Evolutionary conservation across 2,113 vertebrate genomes (phyloP), one percentile per base, ranked within the genome.

Genomic region (Nannospalax galili): DNA sequence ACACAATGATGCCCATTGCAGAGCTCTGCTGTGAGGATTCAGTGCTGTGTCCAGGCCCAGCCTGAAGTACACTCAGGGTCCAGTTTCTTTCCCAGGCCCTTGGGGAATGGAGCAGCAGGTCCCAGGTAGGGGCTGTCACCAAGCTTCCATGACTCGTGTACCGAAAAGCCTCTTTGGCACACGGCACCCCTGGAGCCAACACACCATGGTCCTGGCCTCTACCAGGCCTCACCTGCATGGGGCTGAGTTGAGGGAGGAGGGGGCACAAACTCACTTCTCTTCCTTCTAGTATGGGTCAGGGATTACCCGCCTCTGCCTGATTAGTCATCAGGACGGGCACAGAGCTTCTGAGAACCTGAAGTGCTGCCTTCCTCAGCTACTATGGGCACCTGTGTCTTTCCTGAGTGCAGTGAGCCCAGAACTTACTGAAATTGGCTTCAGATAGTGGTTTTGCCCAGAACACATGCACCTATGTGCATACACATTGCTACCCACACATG

Each of bases 401-500:
- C 26, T 1, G 32, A 87, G 40, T 82, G 24, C 37, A 80, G 52
- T 5, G 40, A 74, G 24, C 45, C 37, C 73, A 2, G 40, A 15
- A 22, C 64, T 40, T 90, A 81, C 88, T 32, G 12, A 74, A 60
- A 42, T 56, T 30, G 37, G 40, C 79, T 60, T 56, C 7, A 1
- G 32, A 30, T 32, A 1, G 45, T 6, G 5, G 67, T 42, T 65
- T 58, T n/a, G 52, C 3, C 11, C 37, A 52, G 19, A 56, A 64
- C 86, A 64, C 24, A 9, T 40, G 1, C 0, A 26, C 10, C 2
- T 5, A 12, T 30, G 19, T 1, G 1, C 60, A 8, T 26, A 19
- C 56, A 0, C 7, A 22, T 14, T 1, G 15, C 0, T 5, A 8
- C 15, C 9, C 0, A 4, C 26, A 64, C 62, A 7, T 11, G 1